Conservation (phyloP, 1,140 invertebrate genomes). For the Anastatus disparis region DNA sequence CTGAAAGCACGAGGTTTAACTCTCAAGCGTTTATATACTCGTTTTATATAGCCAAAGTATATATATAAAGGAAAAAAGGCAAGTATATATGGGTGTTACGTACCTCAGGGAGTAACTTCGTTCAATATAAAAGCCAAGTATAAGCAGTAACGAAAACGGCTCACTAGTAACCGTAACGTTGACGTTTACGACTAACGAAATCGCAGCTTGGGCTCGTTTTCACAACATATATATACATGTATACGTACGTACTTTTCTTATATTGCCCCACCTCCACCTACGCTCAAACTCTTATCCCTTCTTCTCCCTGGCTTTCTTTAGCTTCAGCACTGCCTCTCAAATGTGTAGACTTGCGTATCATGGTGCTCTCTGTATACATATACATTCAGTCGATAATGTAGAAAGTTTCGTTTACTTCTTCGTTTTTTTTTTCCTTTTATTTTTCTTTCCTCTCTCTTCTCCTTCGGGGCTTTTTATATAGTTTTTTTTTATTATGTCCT, state of each 20-base stretch:
- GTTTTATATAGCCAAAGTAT: no score
- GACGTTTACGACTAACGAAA: slow-evolving; percentile 69
- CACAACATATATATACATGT: no score
- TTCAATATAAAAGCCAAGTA: slow-evolving; percentile 70
- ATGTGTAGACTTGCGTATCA: slow-evolving; percentile 38
- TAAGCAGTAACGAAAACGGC: slow-evolving; percentile 65
- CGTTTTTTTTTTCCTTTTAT: not conserved
- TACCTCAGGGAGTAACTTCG: slow-evolving; percentile 67
- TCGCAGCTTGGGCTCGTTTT: slow-evolving; percentile 67
- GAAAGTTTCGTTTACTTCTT: slow-evolving; percentile 22
- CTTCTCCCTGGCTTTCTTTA: not conserved
- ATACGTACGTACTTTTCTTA: no score
- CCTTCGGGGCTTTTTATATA: not conserved
- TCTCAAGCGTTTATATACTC: no score
- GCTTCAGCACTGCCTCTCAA: slow-evolving; percentile 19
- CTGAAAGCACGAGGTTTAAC: slow-evolving; percentile 56
- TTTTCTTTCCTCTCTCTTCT: not conserved
- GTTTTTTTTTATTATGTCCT: slow-evolving; percentile 25
- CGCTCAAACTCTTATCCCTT: not conserved
- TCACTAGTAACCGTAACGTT: slow-evolving; percentile 68
- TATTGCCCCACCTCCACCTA: no score
- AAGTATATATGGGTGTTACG: slow-evolving; percentile 62
- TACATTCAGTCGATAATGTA: slow-evolving; percentile 56
- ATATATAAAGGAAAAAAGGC: slow-evolving; percentile 48
- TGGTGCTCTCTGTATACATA: no score